Base-by-base conservation (phyloP, 1,140 invertebrate genomes). In the Zophobas morio region DNA sequence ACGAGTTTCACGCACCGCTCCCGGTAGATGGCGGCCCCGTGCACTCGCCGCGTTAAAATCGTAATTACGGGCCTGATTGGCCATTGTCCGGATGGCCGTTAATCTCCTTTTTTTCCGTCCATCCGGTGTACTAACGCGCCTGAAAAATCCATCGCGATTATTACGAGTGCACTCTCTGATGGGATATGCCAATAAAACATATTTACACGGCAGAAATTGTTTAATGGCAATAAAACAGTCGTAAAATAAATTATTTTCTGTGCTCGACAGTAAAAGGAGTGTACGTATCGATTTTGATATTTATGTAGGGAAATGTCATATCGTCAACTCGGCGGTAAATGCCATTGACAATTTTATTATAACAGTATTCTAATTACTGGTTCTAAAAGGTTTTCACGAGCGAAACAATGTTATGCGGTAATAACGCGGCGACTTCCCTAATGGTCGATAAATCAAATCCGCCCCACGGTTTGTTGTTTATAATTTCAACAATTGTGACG, bases 231-330 rank as follows among this genome's bases (percentile, higher is more conserved):
- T 72, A 72, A 72, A 72, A 72, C 51, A 49, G 51, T 51, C 70
- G 51, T 72, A 72, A 72, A 72, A 72, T 72, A 72, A 72, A 72
- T 72, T 72, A 72, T 72, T 72, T 72, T 72, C 70, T 72, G 70
- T 72, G 51, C 70, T 72, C 51, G 70, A 72, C 70, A 72, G 70
- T 54, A 72, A 54, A 72, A 72, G 70, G 70, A 72, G 70, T 72
- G 70, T 35, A 72, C 32, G 51, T 72, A 72, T 72, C 70, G 70
- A 72, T 72, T 72, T 72, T 72, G 70, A 72, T 72, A 72, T 72
- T 72, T 72, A 72, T 54, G 70, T 51, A 72, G 46, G 51, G 46
- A 72, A 53, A 72, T 72, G 70, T 72, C 60, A 66, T 66, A 66
- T 66, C 60, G 60, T 66, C 60, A 66, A 66, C 6, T 66, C 60